Base-by-base conservation (phyloP, 2,113 vertebrate genomes). In the Leiothrix lutea region DNA sequence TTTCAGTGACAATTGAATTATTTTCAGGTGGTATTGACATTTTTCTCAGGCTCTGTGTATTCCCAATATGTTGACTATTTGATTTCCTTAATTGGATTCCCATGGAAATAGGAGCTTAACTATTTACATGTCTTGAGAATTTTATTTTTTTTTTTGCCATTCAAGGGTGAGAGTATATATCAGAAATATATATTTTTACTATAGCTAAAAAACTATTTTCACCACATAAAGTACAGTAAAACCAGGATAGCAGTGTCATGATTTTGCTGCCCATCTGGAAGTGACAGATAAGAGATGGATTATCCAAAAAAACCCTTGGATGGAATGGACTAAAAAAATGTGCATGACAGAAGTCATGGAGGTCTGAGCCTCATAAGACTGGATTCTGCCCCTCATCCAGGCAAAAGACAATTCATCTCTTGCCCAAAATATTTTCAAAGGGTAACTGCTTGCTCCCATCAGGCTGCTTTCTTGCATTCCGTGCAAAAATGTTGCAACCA, bases 41-140 rank as follows among this genome's bases (percentile, higher is more conserved):
- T 94, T 95, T 97, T 95, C 79, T 86, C 20, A 70, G 74, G 90
- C 26, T 71, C 51, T 90, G 13, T 92, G 14, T 84, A 23, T 33
- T 91, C 66, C 40, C 94, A 94, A 94, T 83, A 36, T 10, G 1
- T 5, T 14, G 5, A 29, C 2, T 78, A 36, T 94, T 97, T 95
- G 50, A 66, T 88, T 92, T 94, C 62, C 71, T 67, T 67, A 67
- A 94, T 45, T 94, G 33, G 62, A 62, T 88, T 95, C 54, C 31
- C 6, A 62, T 36, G 12, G 87, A 70, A 70, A 90, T 54, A 86
- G 22, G 11, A 66, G 13, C 6, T 35, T 62, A 87, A 66, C 40
- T 61, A 54, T 61, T 95, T 81, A 19, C 12, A 53, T 9, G 40
- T 57, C 45, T 40, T 91, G 21, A 90, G 71, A 58, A 58, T 36